Base-by-base conservation (phyloP, 1,140 invertebrate genomes). In the Drosophila jambulina region DNA sequence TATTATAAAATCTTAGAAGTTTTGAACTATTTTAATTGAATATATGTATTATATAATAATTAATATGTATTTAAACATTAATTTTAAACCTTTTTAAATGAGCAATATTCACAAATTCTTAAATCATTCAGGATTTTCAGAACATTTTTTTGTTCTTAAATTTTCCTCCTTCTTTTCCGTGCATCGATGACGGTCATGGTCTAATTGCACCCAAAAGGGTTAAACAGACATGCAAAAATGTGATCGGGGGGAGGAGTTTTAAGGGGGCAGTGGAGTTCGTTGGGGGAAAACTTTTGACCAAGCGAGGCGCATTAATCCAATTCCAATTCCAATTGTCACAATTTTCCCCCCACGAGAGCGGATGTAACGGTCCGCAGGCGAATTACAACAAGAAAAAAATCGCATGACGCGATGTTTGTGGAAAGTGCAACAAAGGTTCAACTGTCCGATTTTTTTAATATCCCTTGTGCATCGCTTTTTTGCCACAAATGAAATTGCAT, bases 291-390 rank as follows among this genome's bases (percentile, higher is more conserved):
- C 36, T 48, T 34, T 29, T 25, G 79, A 51, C 56, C 78, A 82
- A 80, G 25, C 80, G 51, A 81, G 63, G 42, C 80, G 74, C 65
- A 85, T 84, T 84, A 90, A 88, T 88, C 84, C 85, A 90, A 88
- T 84, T 87, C 46, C 80, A 80, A 72, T 72, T 72, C 51, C 80
- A 87, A 72, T 72, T 72, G 69, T 59, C 19, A 51, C 34, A 57
- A 36, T 60, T 40, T 51, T 19, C 25, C 46, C 42, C 69, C 36
- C 53, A 60, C 27, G 42, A 71, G 36, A 71, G 67, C 91, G 91
- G 91, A 92, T 92, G 91, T 92, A 91, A 92, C 91, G 91, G 84
- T 87, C 77, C 57, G 53, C 69, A 75, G 34, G 36, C 78, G 75
- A 82, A 91, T 91, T 82, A 91, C 82, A 91, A 23, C 32, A 54